phyloP scores from a whole-genome alignment of 2,113 vertebrate species.

The Oryzias javanicus region DNA sequence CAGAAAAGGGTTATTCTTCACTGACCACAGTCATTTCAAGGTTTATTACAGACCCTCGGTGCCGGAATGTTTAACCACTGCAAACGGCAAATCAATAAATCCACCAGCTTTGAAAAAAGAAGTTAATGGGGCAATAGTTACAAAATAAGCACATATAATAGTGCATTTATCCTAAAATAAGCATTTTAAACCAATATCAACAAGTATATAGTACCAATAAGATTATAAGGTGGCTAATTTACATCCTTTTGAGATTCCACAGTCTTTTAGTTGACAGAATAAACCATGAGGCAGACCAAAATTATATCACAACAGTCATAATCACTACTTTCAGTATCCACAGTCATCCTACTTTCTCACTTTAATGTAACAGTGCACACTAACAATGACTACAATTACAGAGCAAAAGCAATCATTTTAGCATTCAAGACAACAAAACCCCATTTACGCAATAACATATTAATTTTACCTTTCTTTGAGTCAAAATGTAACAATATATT shows the following conservation, averaged over 20 bases:
- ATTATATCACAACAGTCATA: conserved; percentile 40
- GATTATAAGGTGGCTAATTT: conserved; percentile 3
- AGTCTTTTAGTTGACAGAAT: neutral
- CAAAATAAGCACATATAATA: conserved; percentile 21
- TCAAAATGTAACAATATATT: neutral
- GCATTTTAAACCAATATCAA: conserved; percentile 9
- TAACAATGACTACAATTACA: conserved; percentile 36
- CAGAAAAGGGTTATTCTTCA: conserved; percentile 37
- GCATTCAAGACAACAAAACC: neutral
- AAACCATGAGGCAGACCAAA: conserved; percentile 7
- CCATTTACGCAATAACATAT: neutral
- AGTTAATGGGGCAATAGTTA: conserved; percentile 17
- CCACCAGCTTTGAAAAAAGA: conserved; percentile 39
- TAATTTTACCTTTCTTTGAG: neutral
- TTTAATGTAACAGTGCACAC: neutral
- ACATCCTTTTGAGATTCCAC: neutral
- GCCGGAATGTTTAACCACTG: conserved; percentile 53
- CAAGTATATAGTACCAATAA: neutral
- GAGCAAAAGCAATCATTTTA: conserved; percentile 20
- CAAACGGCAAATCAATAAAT: conserved; percentile 34
- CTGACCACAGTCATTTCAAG: conserved; percentile 43
- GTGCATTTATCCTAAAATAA: conserved; percentile 12
- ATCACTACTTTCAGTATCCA: conserved; percentile 15
- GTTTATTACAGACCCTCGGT: conserved; percentile 9
- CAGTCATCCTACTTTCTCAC: too few species aligned